Evolutionary conservation across 2,113 vertebrate genomes (phyloP).

Genomic region (Falco punctatus): DNA sequence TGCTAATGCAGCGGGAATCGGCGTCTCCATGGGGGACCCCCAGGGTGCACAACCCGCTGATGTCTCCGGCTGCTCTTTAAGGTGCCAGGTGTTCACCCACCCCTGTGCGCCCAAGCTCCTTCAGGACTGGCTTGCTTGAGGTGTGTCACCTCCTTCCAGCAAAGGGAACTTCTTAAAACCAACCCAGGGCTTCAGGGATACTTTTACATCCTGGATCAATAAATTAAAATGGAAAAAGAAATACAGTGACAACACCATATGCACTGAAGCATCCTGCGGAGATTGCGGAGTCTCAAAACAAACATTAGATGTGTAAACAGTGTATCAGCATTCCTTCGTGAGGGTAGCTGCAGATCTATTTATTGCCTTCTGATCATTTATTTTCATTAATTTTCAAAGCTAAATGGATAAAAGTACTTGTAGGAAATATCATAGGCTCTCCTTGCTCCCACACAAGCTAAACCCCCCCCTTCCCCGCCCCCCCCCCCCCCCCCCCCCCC

Average conservation of each 20-base stretch:
- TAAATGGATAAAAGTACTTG: not conserved
- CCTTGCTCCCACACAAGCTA: not conserved
- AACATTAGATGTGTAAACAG: slow-evolving; percentile 54
- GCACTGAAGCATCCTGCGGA: not conserved
- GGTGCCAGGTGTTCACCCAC: not conserved
- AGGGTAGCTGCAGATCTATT: not conserved
- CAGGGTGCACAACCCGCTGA: not conserved
- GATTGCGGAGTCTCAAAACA: slow-evolving; percentile 31
- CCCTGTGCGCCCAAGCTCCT: not conserved
- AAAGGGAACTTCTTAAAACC: not conserved
- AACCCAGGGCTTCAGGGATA: not conserved
- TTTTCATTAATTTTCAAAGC: slow-evolving; percentile 36
- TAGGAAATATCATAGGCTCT: not conserved
- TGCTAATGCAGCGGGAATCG: not conserved
- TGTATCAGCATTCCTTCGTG: not conserved
- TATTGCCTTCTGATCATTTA: slow-evolving; percentile 22
- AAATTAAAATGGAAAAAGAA: not conserved
- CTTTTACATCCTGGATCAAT: not conserved
- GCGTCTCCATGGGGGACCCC: rapidly evolving
- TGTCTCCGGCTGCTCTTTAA: not conserved
- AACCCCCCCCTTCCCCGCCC: not conserved
- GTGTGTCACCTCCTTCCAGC: not conserved
- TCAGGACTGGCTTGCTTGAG: not conserved
- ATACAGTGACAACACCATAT: slow-evolving; percentile 22
- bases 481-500: too few species aligned